Conservation (phyloP, 2,113 vertebrate species). For the Thunnus thynnus region DNA sequence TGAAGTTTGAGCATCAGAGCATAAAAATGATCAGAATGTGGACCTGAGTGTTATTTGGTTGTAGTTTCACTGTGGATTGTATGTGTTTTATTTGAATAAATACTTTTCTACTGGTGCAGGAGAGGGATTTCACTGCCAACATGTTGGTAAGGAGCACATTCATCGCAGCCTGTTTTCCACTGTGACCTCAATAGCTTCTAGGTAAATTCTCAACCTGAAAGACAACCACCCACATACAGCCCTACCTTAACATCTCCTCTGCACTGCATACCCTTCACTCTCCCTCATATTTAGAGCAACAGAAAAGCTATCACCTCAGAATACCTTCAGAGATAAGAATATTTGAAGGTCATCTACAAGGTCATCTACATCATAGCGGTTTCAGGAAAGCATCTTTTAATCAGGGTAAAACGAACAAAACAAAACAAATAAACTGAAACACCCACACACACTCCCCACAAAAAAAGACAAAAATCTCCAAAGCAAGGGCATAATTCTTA, state of each 20-base stretch:
- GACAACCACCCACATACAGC: conserved; percentile 55
- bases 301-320: conserved; percentile 26
- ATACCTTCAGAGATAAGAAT: conserved; percentile 33
- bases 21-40: background rate
- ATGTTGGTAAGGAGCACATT: conserved; percentile 5
- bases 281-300: conserved; percentile 9
- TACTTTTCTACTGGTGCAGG: background rate
- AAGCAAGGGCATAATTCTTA: background rate
- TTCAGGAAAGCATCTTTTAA: conserved; percentile 51
- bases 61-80: background rate
- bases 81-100: conserved; percentile 10
- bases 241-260: conserved; percentile 56
- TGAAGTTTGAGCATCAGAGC: background rate
- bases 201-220: conserved; percentile 52
- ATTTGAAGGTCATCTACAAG: conserved; percentile 29
- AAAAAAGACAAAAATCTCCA: background rate
- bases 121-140: conserved; percentile 35
- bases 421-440: conserved; percentile 13
- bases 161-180: conserved; percentile 11
- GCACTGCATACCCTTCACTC: conserved; percentile 21
- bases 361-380: background rate
- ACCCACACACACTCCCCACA: conserved; percentile 8
- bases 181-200: conserved; percentile 51
- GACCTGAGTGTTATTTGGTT: background rate
- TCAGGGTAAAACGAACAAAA: conserved; percentile 7